Evolutionary conservation across 2,113 vertebrate species (phyloP).

Genomic region (Mugil cephalus): DNA sequence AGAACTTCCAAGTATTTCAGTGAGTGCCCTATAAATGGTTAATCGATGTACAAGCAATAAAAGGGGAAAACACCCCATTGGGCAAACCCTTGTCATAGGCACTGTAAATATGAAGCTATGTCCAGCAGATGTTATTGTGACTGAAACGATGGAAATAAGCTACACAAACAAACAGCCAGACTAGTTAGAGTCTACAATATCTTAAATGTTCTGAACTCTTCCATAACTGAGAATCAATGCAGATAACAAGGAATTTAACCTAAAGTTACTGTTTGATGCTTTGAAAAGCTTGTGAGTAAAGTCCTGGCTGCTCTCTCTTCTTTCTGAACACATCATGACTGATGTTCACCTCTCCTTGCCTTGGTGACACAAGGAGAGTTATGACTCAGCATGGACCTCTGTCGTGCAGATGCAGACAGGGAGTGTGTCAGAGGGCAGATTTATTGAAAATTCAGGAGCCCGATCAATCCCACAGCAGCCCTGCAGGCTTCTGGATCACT

Average conservation of each 20-base stretch:
- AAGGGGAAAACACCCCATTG: no score
- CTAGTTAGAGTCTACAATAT: no score
- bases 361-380: constrained; percentile 44
- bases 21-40: no score
- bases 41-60: no score
- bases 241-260: background rate
- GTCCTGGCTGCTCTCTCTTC: background rate
- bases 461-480: constrained; percentile 43
- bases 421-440: constrained; percentile 52
- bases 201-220: no score
- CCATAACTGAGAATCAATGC: constrained; percentile 17
- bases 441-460: constrained; percentile 57
- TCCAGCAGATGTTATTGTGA: no score
- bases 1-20: no score
- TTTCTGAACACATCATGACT: constrained; percentile 14
- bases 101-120: no score
- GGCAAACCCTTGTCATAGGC: no score
- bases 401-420: constrained; percentile 23
- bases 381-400: constrained; percentile 49
- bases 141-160: no score
- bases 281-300: background rate
- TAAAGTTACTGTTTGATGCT: no score
- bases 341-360: constrained; percentile 7
- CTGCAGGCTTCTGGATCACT: constrained; percentile 14
- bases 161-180: no score